Evolutionary conservation across 2,888 invertebrate genomes (phyloP).

Genomic region (Atethmia centrago): DNA sequence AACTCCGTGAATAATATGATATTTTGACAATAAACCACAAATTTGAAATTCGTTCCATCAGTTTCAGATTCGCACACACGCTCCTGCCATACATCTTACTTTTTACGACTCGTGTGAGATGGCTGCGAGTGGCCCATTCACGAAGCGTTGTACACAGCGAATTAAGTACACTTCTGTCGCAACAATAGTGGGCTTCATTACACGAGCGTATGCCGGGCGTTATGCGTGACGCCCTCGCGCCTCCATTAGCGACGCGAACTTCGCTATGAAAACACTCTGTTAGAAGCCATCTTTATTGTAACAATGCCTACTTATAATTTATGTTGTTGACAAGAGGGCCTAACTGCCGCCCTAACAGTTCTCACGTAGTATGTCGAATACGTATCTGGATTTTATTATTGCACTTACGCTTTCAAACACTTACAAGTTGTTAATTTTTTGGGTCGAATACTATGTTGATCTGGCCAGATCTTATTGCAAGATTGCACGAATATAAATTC

Average conservation of each 20-base stretch:
- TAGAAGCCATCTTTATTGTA: conserved; percentile 83
- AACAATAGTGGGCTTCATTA: conserved; percentile 89
- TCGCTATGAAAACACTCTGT: conserved; percentile 86
- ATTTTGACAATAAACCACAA: conserved; percentile 50
- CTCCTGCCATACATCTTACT: conserved; percentile 68
- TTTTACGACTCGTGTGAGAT: conserved; percentile 75
- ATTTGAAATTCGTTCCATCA: conserved; percentile 66
- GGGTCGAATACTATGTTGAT: background rate
- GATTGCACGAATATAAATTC: background rate
- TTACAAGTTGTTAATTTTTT: conserved; percentile 37
- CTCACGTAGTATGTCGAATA: conserved; percentile 76
- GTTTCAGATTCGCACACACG: conserved; percentile 53
- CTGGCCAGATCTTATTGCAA: conserved; percentile 8
- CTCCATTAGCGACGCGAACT: conserved; percentile 84
- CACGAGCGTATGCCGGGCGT: conserved; percentile 86
- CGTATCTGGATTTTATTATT: conserved; percentile 84
- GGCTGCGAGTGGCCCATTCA: conserved; percentile 71
- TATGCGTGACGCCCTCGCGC: conserved; percentile 86
- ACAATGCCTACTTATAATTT: conserved; percentile 87
- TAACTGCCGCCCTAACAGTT: conserved; percentile 77
- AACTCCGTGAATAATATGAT: conserved; percentile 1
- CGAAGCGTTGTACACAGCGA: conserved; percentile 77
- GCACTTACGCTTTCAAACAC: conserved; percentile 60
- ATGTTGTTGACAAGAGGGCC: conserved; percentile 87
- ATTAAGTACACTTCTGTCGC: conserved; percentile 85